These are phyloP conservation scores for Calameuta idolon DNA, from an alignment of 2,888 invertebrate species.

Conservation along the genomic window DNA sequence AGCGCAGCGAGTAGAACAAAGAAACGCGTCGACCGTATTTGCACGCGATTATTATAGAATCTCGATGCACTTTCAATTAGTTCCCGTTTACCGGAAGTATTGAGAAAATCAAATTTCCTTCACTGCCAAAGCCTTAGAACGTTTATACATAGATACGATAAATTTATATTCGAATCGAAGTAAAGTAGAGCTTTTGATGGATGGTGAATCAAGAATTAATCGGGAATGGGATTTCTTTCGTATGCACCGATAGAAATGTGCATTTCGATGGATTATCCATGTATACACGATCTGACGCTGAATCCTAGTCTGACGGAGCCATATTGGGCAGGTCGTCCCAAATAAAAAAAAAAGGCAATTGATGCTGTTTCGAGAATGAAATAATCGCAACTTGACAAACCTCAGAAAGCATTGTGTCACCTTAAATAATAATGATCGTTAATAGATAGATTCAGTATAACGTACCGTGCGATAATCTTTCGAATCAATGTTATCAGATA, in stretches of 20 bases:
- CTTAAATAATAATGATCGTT: slow-evolving; percentile 11
- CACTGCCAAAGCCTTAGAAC: slow-evolving; percentile 68
- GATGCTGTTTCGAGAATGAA: slow-evolving; percentile 36
- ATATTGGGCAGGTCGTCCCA: slow-evolving; percentile 41
- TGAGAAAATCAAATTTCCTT: slow-evolving; percentile 58
- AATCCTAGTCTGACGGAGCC: slow-evolving; percentile 61
- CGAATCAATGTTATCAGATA: not conserved
- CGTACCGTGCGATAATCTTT: slow-evolving; percentile 15
- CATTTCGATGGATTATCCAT: slow-evolving; percentile 40
- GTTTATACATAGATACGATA: slow-evolving; percentile 61
- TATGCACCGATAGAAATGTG: slow-evolving; percentile 24
- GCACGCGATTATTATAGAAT: not conserved
- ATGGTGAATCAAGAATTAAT: slow-evolving; percentile 7
- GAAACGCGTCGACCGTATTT: not conserved
- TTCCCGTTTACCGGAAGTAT: slow-evolving; percentile 37
- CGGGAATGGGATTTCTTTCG: slow-evolving; percentile 3
- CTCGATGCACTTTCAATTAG: not conserved
- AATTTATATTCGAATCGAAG: slow-evolving; percentile 28
- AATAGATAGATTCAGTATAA: slow-evolving; percentile 17
- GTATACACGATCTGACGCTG: slow-evolving; percentile 64
- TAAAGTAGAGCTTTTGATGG: slow-evolving; percentile 6
- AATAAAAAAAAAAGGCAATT: slow-evolving; percentile 31
- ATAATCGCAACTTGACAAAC: slow-evolving; percentile 38
- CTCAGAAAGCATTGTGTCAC: slow-evolving; percentile 31
- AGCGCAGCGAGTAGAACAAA: not conserved